Conservation (phyloP, 2,888 invertebrate species). For the Drosophila flavopinicola region DNA sequence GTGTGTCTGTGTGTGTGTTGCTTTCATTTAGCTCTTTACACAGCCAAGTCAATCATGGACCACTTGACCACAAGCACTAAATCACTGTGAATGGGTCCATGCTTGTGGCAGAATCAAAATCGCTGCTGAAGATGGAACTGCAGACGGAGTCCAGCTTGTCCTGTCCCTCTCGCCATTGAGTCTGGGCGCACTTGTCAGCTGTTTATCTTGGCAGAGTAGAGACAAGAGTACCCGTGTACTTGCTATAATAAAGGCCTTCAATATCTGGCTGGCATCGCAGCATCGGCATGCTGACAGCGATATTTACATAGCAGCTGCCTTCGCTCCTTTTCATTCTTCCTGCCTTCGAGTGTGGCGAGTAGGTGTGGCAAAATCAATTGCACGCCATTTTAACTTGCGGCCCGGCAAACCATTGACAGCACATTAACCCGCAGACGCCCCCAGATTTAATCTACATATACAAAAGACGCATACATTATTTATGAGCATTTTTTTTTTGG, state of each 20-base stretch:
- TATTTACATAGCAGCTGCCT: slow-evolving; percentile 64
- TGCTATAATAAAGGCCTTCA: slow-evolving; percentile 29
- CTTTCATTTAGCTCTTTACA: slow-evolving; percentile 53
- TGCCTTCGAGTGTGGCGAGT: slow-evolving; percentile 32
- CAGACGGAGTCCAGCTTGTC: neutral
- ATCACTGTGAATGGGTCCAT: slow-evolving; percentile 65
- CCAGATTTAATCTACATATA: slow-evolving; percentile 60
- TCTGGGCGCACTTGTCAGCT: slow-evolving; percentile 64
- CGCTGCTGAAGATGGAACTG: slow-evolving; percentile 1
- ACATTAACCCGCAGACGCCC: slow-evolving; percentile 61
- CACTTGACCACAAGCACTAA: slow-evolving; percentile 77
- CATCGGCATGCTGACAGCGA: slow-evolving; percentile 65
- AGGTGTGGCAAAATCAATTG: slow-evolving; percentile 74
- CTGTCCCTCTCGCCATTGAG: neutral
- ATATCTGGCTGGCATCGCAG: slow-evolving; percentile 14
- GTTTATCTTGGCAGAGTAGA: slow-evolving; percentile 60
- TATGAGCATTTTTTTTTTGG: slow-evolving; percentile 58
- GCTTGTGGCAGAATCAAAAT: slow-evolving; percentile 29
- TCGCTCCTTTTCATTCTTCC: slow-evolving; percentile 16
- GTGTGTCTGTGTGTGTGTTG: slow-evolving; percentile 22
- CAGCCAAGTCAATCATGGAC: slow-evolving; percentile 66
- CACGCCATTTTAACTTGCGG: slow-evolving; percentile 56
- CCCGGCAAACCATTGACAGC: slow-evolving; percentile 55
- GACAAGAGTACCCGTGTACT: slow-evolving; percentile 52
- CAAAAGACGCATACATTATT: slow-evolving; percentile 73